Base-by-base conservation (phyloP, 2,797 vertebrate genomes). In the Petrocephalus schoutedeni region DNA sequence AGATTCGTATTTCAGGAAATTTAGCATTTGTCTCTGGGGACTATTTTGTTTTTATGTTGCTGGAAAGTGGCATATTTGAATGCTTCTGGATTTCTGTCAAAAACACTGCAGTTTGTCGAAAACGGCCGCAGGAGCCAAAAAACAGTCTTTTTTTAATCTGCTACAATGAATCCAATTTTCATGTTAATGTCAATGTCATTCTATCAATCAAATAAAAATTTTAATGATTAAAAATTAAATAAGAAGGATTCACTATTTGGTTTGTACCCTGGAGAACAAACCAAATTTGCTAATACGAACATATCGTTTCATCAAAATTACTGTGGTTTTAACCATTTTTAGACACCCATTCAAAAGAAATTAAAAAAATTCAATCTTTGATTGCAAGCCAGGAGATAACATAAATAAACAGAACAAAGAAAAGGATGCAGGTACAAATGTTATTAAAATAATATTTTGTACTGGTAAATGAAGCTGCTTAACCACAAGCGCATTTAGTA, bases 61-160 rank as follows among this genome's bases (percentile, higher is more conserved):
- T 77, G 32, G 67, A 74, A 74, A 41, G 67, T 41, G 36, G 36
- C 71, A 77, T 77, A 77, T 77, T 77, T 45, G 16, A n/a, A 77
- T 77, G 36, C 28, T 36, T 45, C 71, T 77, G 71, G 71, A 77
- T 77, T 45, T n/a, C 36, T 41, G 71, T 77, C 71, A 77, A 77
- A 77, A 77, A 77, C 71, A 45, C 36, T 41, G 71, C 71, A 77
- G 45, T 77, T 77, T 77, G 36, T 77, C 71, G n/a, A 45, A 77
- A 77, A 77, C 36, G 16, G 36, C 71, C 71, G 19, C 71, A 45
- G 71, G 16, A 77, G 71, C 71, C 36, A 45, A 77, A 77, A 45
- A 19, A 77, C 36, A 54, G 9, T 53, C 36, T 51, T 51, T 28
- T 83, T 28, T 83, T 12, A 21, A 54, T 23, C 9, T 83, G 80